Evolutionary conservation across 1,140 invertebrate genomes (phyloP).

Genomic region (Drosophila kikkawai): DNA sequence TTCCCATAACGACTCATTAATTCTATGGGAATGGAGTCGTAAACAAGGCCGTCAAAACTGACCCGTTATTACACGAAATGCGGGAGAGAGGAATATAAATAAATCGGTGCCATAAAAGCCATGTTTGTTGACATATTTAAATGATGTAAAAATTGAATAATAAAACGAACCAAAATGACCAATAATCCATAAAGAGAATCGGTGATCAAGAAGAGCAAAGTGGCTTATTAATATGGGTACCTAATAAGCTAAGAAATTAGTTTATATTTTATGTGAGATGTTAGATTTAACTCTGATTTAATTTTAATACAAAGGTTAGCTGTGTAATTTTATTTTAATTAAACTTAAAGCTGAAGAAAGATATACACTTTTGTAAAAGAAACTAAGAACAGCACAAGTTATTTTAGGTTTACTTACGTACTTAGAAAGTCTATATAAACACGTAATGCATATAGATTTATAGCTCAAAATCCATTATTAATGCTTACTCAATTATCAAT

Average conservation of each 20-base stretch:
- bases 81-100: slow-evolving; percentile 33
- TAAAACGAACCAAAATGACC: slow-evolving; percentile 26
- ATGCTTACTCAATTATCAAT: slow-evolving; percentile 1
- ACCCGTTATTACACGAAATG: slow-evolving; percentile 35
- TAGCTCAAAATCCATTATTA: background rate
- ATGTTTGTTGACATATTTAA: slow-evolving; percentile 49
- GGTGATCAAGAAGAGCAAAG: background rate
- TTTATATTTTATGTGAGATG: background rate
- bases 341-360: no score
- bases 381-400: no score
- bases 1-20: slow-evolving; percentile 47
- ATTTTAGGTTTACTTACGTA: no score
- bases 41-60: slow-evolving; percentile 40
- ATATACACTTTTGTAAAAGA: no score
- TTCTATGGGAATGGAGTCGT: slow-evolving; percentile 37
- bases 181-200: slow-evolving; percentile 19
- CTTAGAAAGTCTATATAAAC: no score
- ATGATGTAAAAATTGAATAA: slow-evolving; percentile 45
- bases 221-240: background rate
- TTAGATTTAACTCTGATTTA: background rate
- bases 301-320: no score
- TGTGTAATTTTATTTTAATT: background rate
- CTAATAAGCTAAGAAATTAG: background rate
- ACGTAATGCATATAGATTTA: no score
- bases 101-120: slow-evolving; percentile 25